These are phyloP conservation scores for Pundamilia nyererei DNA, from an alignment of 2,113 vertebrate species.

Conservation along the genomic window DNA sequence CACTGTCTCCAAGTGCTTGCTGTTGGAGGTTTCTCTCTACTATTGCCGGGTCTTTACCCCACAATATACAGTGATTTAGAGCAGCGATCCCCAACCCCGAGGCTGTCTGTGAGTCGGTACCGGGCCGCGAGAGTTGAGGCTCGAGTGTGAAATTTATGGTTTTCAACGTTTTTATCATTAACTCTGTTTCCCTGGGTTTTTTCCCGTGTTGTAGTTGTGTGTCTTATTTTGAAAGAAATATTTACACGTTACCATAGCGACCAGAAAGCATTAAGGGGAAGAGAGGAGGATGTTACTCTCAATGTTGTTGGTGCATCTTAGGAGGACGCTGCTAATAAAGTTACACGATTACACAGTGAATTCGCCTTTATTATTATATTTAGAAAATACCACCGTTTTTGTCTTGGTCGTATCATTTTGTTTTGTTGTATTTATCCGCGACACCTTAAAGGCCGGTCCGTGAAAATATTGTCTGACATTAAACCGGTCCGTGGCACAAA, in stretches of 20 bases:
- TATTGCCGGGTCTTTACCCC: background rate
- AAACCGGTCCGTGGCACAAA: rapidly evolving
- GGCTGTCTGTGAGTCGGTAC: background rate
- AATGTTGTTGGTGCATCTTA: background rate
- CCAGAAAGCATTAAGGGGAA: background rate
- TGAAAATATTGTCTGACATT: background rate
- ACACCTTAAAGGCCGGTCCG: background rate
- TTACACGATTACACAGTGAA: background rate
- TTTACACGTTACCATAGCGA: background rate
- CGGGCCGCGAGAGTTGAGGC: rapidly evolving
- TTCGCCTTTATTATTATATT: rapidly evolving
- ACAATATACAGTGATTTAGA: background rate
- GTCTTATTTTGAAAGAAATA: background rate
- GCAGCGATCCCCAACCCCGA: rapidly evolving
- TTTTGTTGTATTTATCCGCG: rapidly evolving
- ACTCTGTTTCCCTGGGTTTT: background rate
- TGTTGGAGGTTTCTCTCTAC: background rate
- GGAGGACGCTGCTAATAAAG: background rate
- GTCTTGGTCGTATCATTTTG: rapidly evolving
- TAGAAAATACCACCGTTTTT: background rate
- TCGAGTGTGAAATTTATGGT: background rate
- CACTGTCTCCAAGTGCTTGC: background rate
- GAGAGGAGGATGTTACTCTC: background rate
- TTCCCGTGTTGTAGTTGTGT: rapidly evolving
- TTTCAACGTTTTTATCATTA: background rate